Evolutionary conservation across 2,797 vertebrate species (phyloP).

Genomic region (Microctenopoma stevenorrisi): DNA sequence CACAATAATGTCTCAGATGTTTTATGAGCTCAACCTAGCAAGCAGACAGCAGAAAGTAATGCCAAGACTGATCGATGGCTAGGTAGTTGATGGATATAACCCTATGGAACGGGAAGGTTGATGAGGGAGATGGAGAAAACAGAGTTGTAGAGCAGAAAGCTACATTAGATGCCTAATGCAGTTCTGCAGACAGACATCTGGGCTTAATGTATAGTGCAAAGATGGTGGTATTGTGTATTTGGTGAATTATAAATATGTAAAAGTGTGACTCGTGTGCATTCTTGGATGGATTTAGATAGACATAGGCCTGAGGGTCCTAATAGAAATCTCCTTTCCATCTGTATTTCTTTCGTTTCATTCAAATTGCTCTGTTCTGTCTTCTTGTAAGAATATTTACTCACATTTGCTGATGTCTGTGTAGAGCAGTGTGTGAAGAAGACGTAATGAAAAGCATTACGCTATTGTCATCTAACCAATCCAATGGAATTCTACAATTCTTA

Average conservation of each 20-base stretch:
- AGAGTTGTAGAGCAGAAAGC: constrained; percentile 41
- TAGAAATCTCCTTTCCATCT: constrained; percentile 23
- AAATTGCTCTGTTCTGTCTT: background rate
- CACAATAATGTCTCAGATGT: constrained; percentile 73
- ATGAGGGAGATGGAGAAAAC: constrained; percentile 50
- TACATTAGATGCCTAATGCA: constrained; percentile 53
- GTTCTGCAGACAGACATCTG: constrained; percentile 45
- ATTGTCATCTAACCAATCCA: background rate
- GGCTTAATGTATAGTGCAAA: constrained; percentile 40
- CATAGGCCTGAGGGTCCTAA: constrained; percentile 13
- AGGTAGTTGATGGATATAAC: constrained; percentile 69
- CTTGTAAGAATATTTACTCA: background rate
- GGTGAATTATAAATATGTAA: constrained; percentile 45
- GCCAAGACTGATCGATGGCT: constrained; percentile 70
- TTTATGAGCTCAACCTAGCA: constrained; percentile 73
- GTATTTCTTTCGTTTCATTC: background rate
- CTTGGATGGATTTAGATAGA: constrained; percentile 30
- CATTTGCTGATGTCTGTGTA: no score
- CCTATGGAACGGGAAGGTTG: constrained; percentile 68
- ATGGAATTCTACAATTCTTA: background rate
- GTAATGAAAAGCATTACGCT: background rate
- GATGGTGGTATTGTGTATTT: constrained; percentile 25
- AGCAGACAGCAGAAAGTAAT: constrained; percentile 71
- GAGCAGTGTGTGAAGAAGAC: background rate
- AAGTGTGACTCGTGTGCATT: constrained; percentile 8